Conservation (phyloP, 2,113 vertebrate species). For the Tursiops truncatus region DNA sequence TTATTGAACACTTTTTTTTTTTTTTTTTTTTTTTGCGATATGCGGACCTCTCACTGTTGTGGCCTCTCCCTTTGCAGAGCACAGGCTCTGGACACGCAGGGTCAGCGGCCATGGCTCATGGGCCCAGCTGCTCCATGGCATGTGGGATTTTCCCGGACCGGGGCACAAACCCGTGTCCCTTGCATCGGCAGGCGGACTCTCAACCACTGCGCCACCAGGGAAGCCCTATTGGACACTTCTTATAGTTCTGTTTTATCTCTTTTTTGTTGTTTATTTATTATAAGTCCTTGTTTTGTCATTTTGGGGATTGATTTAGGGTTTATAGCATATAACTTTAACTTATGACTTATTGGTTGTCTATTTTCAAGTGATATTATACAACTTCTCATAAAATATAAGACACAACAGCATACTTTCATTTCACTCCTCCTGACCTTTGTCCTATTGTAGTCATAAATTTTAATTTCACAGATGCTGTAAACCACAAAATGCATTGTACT, state of each 20-base stretch:
- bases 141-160: no score
- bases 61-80: no score
- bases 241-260: neutral
- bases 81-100: no score
- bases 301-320: neutral
- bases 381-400: neutral
- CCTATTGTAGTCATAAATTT: neutral
- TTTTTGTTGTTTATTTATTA: neutral
- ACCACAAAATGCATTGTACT: neutral
- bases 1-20: no score
- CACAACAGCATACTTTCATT: neutral
- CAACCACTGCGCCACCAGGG: no score
- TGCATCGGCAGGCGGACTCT: no score
- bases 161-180: no score
- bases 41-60: no score
- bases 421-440: neutral
- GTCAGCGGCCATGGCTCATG: no score
- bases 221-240: neutral
- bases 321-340: neutral
- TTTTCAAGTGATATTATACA: neutral
- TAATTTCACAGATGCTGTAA: neutral
- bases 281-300: neutral
- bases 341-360: neutral
- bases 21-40: no score
- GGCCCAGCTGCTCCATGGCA: no score